phyloP scores from a whole-genome alignment of 2,113 vertebrate genomes.

The Antechinus stuartii region DNA sequence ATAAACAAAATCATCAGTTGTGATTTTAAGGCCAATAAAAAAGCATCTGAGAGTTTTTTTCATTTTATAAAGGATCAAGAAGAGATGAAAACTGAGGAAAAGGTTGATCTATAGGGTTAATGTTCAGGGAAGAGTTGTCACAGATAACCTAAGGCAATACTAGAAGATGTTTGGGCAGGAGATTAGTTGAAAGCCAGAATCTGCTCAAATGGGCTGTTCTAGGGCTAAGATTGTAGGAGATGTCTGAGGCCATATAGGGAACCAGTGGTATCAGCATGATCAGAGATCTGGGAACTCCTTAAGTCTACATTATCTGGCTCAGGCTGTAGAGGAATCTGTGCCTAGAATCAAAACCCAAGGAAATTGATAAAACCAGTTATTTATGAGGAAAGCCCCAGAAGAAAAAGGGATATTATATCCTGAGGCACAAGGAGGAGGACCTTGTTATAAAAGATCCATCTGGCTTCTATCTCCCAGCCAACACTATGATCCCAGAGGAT shows the following conservation, averaged over 20 bases:
- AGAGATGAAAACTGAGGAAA: no score
- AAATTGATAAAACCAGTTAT: background rate
- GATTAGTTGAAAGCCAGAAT: no score
- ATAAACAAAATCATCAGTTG: no score
- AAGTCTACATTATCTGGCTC: background rate
- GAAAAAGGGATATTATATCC: no score
- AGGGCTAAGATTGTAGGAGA: background rate
- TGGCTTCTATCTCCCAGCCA: background rate
- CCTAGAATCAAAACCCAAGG: background rate
- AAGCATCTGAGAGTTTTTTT: no score
- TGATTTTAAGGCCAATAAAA: no score
- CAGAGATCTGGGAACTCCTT: background rate
- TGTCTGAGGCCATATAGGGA: background rate
- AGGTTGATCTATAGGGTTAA: no score
- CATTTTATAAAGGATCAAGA: no score
- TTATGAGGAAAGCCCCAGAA: background rate
- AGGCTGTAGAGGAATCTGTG: background rate
- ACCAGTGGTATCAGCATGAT: background rate
- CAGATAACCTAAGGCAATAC: no score
- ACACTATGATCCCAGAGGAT: background rate
- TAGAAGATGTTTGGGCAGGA: no score
- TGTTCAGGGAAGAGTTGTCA: no score
- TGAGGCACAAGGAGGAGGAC: background rate
- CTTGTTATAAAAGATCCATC: background rate
- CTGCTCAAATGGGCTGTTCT: background rate